Base-by-base conservation (phyloP, 2,888 invertebrate species). In the Drosophila flavopinicola region DNA sequence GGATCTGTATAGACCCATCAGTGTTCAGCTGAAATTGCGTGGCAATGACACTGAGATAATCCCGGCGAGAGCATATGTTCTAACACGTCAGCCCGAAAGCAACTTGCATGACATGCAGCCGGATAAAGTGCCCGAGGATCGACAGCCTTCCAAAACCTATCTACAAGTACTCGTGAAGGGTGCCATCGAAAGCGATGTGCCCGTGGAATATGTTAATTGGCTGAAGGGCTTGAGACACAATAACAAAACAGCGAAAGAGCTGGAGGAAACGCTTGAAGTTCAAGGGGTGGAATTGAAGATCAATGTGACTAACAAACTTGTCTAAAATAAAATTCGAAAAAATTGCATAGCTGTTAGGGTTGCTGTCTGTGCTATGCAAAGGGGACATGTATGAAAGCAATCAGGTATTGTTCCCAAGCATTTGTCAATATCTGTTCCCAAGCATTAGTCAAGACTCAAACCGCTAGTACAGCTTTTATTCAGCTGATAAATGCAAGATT, bases 121-220 rank as follows among this genome's bases (percentile, higher is more conserved):
- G 68, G 66, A 73, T 5, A 39, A 72, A 2, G 88, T 95, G 27
- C 94, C 95, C 0, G 86, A 91, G 4, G 93, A 94, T 27, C 92
- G 93, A 23, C 93, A 93, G 90, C 97, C 98, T 0, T 98, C 98
- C 0, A 93, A 94, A 66, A 93, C 95, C 5, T 97, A 98, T 87
- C 90, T 94, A 83, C 87, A 89, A 64, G 89, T 89, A 20, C 71
- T 91, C 6, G 85, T 91, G 0, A 87, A 90, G 64, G 90, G 91
- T 9, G 90, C 91, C 42, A 75, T 85, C 2, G 90, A 91, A 67
- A 88, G 88, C 3, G 91, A 92, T 1, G 90, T 98, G 30, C 97
- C 98, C 0, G 88, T 91, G 5, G 92, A 93, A 33, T 99, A 98
- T 87, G 92, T 96, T 10, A 86, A 93, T 10, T 92, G 92, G 75